phyloP scores from a whole-genome alignment of 1,140 invertebrate genomes.

The Sinonovacula constricta region DNA sequence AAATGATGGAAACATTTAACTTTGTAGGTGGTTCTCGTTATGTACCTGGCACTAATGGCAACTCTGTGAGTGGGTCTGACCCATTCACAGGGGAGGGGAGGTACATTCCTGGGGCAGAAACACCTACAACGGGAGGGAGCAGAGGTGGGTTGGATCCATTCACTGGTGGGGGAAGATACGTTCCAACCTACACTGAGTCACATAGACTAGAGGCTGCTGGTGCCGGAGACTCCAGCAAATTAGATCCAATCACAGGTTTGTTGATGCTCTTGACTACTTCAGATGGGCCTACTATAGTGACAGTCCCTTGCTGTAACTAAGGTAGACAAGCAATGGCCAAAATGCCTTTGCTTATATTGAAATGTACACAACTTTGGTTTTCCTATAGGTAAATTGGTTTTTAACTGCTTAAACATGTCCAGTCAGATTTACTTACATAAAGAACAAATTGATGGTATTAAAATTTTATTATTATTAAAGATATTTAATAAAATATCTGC shows the following conservation, averaged over 20 bases:
- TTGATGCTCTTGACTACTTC: not conserved
- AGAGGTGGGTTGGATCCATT: slow-evolving; percentile 66
- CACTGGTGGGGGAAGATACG: slow-evolving; percentile 58
- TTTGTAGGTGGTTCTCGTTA: slow-evolving; percentile 79
- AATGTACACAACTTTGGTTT: not conserved
- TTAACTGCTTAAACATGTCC: too few relatives aligned
- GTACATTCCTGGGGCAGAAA: slow-evolving; percentile 79
- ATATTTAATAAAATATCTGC: too few relatives aligned
- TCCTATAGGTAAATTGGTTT: not conserved
- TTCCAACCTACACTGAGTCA: slow-evolving; percentile 57
- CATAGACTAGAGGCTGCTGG: slow-evolving; percentile 11
- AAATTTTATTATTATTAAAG: too few relatives aligned
- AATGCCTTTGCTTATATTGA: too few relatives aligned
- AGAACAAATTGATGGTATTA: too few relatives aligned
- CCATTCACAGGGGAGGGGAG: slow-evolving; percentile 83
- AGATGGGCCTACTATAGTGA: not conserved
- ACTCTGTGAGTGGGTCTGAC: slow-evolving; percentile 47
- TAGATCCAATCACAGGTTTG: slow-evolving; percentile 59
- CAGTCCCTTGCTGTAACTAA: not conserved
- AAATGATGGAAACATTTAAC: not conserved
- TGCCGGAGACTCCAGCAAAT: slow-evolving; percentile 1
- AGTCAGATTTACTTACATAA: too few relatives aligned
- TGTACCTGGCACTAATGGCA: slow-evolving; percentile 71
- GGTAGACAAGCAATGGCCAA: not conserved
- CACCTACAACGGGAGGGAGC: slow-evolving; percentile 26